phyloP scores from a whole-genome alignment of 2,797 vertebrate genomes.

The Sebastes umbrosus region DNA sequence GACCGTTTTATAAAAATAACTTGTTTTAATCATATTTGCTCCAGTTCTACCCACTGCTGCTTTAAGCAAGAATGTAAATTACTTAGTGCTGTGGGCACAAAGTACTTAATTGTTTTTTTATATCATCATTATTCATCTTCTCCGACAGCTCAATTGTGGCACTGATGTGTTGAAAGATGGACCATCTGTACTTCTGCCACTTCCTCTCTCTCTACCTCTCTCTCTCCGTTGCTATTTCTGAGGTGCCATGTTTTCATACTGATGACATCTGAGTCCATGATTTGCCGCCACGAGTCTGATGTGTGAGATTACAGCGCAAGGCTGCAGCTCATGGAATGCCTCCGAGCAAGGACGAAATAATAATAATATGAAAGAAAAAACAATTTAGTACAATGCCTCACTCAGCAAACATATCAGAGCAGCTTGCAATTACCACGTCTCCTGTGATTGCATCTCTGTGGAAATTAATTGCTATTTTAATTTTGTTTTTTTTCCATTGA shows the following conservation, averaged over 20 bases:
- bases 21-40: no score
- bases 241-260: slow-evolving; percentile 51
- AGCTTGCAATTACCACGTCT: slow-evolving; percentile 62
- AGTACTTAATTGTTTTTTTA: slow-evolving; percentile 68
- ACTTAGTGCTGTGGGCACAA: slow-evolving; percentile 51
- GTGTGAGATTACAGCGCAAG: slow-evolving; percentile 58
- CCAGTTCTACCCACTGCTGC: no score
- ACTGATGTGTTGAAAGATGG: slow-evolving; percentile 70
- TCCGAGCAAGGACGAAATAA: slow-evolving; percentile 75
- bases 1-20: no score
- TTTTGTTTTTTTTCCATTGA: slow-evolving; percentile 62
- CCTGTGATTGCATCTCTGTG: slow-evolving; percentile 58
- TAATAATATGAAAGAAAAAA: slow-evolving; percentile 43
- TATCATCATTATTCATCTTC: slow-evolving; percentile 69
- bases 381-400: slow-evolving; percentile 49
- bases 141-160: slow-evolving; percentile 72
- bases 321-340: slow-evolving; percentile 57
- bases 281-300: slow-evolving; percentile 56
- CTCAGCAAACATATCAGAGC: slow-evolving; percentile 54
- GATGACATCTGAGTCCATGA: slow-evolving; percentile 47
- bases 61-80: slow-evolving; percentile 52
- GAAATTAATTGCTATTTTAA: slow-evolving; percentile 71
- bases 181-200: slow-evolving; percentile 71
- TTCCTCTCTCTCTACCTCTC: background rate
- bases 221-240: slow-evolving; percentile 50